phyloP scores from a whole-genome alignment of 2,113 vertebrate species.

The Tychaedon coryphoeus region DNA sequence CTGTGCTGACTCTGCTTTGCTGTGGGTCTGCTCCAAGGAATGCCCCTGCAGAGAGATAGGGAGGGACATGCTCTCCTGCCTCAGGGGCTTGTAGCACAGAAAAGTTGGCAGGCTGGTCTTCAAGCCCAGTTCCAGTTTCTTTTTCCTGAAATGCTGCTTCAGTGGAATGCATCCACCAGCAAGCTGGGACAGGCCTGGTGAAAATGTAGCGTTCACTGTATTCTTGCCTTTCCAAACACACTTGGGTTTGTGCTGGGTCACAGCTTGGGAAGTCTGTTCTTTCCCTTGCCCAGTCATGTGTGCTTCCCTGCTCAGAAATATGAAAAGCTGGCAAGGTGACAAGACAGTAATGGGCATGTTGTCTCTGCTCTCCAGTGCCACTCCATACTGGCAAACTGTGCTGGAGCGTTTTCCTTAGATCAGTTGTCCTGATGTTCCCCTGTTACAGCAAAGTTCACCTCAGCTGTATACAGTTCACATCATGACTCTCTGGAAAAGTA shows the following conservation, averaged over 20 bases:
- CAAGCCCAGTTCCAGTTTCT: background rate
- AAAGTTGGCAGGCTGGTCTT: background rate
- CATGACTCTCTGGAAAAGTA: background rate
- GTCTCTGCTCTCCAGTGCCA: background rate
- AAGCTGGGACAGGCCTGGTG: rapidly evolving
- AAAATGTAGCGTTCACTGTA: background rate
- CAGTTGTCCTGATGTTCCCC: background rate
- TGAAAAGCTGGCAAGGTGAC: background rate
- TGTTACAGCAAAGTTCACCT: background rate
- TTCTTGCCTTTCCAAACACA: background rate
- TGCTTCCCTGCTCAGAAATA: background rate
- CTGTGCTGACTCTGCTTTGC: background rate
- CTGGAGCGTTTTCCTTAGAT: background rate
- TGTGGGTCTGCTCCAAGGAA: background rate
- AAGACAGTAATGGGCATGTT: background rate
- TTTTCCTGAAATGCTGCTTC: background rate
- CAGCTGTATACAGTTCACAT: background rate
- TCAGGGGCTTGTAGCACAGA: background rate
- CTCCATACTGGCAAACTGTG: rapidly evolving
- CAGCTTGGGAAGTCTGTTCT: background rate
- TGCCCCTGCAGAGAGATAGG: background rate
- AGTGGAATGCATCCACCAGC: background rate
- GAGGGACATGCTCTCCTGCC: background rate
- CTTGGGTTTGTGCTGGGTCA: background rate
- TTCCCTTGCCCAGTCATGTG: rapidly evolving